A percentile compares a stretch with the other conserved stretches of the same genome.
Evolutionary conservation across 2,797 vertebrate species (phyloP).

Genomic region (Brachymystax lenok): DNA sequence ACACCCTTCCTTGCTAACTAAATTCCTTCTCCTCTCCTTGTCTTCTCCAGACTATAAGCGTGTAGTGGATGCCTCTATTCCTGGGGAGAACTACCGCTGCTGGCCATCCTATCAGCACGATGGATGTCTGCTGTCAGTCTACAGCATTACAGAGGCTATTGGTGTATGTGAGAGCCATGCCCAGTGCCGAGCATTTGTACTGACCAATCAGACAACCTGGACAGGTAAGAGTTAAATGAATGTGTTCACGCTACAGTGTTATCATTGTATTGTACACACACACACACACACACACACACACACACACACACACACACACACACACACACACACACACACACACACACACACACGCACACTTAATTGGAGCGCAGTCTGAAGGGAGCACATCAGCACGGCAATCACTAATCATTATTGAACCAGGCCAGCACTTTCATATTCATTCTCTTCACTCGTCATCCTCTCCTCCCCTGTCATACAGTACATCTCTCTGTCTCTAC

Average conservation of each 20-base stretch:
- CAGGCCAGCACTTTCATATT: conserved; percentile 44
- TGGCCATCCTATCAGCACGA: conserved; percentile 89
- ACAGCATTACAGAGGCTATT: conserved; percentile 77
- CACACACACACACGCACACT: conserved; percentile 17
- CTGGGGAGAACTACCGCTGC: conserved; percentile 83
- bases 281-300: too few relatives aligned
- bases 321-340: too few relatives aligned
- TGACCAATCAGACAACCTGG: conserved; percentile 88
- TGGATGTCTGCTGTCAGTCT: conserved; percentile 84
- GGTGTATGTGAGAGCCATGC: conserved; percentile 83
- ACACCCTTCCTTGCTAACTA: background rate
- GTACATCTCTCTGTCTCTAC: background rate
- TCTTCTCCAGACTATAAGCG: conserved; percentile 78
- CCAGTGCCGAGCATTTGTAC: conserved; percentile 84
- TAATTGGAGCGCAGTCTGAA: conserved; percentile 46
- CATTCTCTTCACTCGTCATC: conserved; percentile 19
- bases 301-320: too few relatives aligned
- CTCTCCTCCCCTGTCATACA: background rate
- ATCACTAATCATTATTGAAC: conserved; percentile 51
- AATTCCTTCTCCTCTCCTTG: background rate
- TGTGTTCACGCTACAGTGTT: background rate
- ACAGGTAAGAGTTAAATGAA: conserved; percentile 73
- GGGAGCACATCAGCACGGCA: conserved; percentile 36
- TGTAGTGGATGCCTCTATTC: conserved; percentile 71
- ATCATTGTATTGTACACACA: background rate